Evolutionary conservation across 2,888 invertebrate species (phyloP).

Genomic region (Ernsta delagoae): DNA sequence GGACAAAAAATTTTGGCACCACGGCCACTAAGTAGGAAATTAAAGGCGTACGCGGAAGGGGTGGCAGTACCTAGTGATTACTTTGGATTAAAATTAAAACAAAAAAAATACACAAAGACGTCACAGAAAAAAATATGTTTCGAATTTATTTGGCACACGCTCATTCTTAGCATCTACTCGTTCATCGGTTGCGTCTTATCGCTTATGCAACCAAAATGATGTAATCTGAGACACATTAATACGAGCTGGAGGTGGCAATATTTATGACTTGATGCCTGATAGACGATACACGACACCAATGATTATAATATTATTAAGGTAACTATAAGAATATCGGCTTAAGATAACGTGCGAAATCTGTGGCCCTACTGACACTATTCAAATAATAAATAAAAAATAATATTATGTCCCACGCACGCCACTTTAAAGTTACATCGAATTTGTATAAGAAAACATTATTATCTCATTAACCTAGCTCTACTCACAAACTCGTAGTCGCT

Average conservation of each 20-base stretch:
- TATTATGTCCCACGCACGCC: too few species aligned
- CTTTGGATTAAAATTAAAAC: neutral
- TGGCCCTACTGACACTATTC: neutral
- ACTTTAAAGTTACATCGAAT: too few species aligned
- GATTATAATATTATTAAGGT: neutral
- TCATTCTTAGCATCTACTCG: neutral
- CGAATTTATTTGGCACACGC: slow-evolving; percentile 11
- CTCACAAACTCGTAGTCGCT: too few species aligned
- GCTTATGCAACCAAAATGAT: slow-evolving; percentile 24
- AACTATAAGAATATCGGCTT: slow-evolving; percentile 15
- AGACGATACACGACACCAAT: slow-evolving; percentile 20
- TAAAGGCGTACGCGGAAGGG: slow-evolving; percentile 37
- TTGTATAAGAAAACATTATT: too few species aligned
- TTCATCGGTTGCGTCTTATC: slow-evolving; percentile 27
- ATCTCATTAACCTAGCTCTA: too few species aligned
- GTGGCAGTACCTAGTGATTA: slow-evolving; percentile 12
- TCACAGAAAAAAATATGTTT: slow-evolving; percentile 3
- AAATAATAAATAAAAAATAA: neutral
- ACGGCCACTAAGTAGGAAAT: slow-evolving; percentile 45
- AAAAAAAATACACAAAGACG: neutral
- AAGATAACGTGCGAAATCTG: slow-evolving; percentile 27
- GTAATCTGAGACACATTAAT: slow-evolving; percentile 25
- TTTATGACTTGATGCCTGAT: slow-evolving; percentile 28
- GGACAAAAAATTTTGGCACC: slow-evolving; percentile 62
- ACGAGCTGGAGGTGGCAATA: slow-evolving; percentile 22